Evolutionary conservation across 2,113 vertebrate genomes (phyloP).

Genomic region (Corythornis vintsioides): DNA sequence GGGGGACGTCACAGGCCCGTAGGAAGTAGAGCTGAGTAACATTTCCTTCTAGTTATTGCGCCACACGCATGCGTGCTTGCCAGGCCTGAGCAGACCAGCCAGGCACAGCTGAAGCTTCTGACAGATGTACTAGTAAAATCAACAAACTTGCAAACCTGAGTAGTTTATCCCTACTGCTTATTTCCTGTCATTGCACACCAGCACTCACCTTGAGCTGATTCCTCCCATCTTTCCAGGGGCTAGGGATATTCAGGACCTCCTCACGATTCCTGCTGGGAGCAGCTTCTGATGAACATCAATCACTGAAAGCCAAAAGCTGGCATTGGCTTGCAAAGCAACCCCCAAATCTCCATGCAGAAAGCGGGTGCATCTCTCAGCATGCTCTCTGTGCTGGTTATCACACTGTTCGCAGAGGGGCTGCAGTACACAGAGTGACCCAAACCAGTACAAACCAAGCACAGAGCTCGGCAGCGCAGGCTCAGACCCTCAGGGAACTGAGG

Average conservation of each 20-base stretch:
- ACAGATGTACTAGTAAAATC: neutral
- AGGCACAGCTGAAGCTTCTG: neutral
- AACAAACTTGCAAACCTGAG: accelerated
- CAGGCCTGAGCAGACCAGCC: neutral
- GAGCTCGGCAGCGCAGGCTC: accelerated
- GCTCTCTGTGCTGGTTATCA: accelerated
- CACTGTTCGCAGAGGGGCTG: neutral
- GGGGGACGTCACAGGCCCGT: accelerated
- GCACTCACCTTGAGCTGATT: neutral
- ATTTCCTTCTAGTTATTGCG: neutral
- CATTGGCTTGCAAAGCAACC: accelerated
- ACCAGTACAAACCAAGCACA: neutral
- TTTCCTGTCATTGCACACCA: accelerated
- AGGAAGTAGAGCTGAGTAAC: accelerated
- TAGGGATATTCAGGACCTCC: neutral
- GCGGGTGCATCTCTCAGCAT: accelerated
- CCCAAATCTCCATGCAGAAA: neutral
- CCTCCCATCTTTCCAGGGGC: neutral
- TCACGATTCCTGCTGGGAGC: neutral
- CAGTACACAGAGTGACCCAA: neutral
- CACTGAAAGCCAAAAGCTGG: neutral
- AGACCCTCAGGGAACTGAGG: too few relatives aligned
- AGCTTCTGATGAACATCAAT: neutral
- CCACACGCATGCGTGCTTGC: neutral
- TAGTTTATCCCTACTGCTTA: neutral